Percentiles rank a stretch among this genome's conserved stretches.
These are phyloP conservation scores for Enteromius anoplus DNA, from an alignment of 2,797 vertebrate genomes.

Conservation along the genomic window DNA sequence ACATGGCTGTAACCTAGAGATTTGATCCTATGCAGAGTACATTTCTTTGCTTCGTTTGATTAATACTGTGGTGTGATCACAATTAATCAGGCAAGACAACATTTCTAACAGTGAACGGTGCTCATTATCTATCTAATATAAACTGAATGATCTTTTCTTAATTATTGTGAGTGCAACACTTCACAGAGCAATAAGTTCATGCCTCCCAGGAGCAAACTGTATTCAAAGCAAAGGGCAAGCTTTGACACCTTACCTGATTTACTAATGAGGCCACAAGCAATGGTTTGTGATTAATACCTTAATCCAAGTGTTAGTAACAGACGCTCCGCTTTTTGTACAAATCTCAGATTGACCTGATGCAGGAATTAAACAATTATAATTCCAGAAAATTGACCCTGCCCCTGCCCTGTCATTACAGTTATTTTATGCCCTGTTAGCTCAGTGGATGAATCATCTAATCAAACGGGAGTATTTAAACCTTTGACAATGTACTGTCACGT, in stretches of 20 bases:
- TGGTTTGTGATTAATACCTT: slow-evolving; percentile 45
- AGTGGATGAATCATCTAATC: slow-evolving; percentile 16
- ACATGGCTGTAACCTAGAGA: neutral
- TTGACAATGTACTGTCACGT: neutral
- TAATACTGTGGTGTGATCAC: neutral
- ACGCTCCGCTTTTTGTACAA: slow-evolving; percentile 45
- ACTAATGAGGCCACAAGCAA: slow-evolving; percentile 46
- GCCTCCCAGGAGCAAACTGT: slow-evolving; percentile 27
- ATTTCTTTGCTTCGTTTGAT: slow-evolving; percentile 10
- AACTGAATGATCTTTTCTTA: slow-evolving; percentile 21
- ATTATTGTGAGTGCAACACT: slow-evolving; percentile 38
- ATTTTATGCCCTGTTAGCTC: slow-evolving; percentile 20
- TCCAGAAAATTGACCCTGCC: slow-evolving; percentile 35
- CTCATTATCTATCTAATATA: slow-evolving; percentile 23
- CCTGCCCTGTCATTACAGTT: slow-evolving; percentile 13
- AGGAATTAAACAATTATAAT: slow-evolving; percentile 55
- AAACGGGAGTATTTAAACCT: neutral
- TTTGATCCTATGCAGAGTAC: neutral
- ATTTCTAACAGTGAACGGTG: neutral
- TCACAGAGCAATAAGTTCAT: slow-evolving; percentile 31
- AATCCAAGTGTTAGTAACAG: slow-evolving; percentile 48
- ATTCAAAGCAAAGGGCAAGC: slow-evolving; percentile 43
- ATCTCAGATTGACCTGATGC: slow-evolving; percentile 58
- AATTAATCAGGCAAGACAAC: slow-evolving; percentile 22
- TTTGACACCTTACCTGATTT: slow-evolving; percentile 33